Conservation (phyloP, 2,888 invertebrate species). For the Heliconius ismenius region DNA sequence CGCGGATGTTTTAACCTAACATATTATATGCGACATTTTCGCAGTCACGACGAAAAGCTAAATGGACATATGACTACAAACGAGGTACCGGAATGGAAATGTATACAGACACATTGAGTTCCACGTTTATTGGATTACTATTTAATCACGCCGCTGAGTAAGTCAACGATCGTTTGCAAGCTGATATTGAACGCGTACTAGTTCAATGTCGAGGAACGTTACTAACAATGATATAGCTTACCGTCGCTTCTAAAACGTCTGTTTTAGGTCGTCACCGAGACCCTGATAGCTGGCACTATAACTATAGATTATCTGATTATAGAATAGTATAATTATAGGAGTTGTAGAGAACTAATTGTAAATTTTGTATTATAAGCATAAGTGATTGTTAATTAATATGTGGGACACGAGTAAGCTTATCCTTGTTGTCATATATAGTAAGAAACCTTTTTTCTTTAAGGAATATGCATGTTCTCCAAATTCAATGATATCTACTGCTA, state of each 20-base stretch:
- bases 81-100: conserved; percentile 99
- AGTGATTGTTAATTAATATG: conserved; percentile 20
- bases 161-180: conserved; percentile 83
- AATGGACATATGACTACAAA: conserved; percentile 99
- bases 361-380: conserved; percentile 30
- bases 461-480: no score
- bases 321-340: conserved; percentile 30
- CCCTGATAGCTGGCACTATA: conserved; percentile 33
- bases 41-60: conserved; percentile 97
- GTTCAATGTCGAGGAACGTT: conserved; percentile 47
- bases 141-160: conserved; percentile 99
- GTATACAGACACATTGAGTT: conserved; percentile 99
- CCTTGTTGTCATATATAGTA: no score
- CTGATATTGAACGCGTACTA: conserved; percentile 53
- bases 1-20: conserved; percentile 52
- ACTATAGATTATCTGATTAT: conserved; percentile 29
- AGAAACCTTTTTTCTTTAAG: no score
- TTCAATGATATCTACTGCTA: no score
- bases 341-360: conserved; percentile 30
- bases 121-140: conserved; percentile 98
- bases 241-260: conserved; percentile 27
- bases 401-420: conserved; percentile 6
- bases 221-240: conserved; percentile 73
- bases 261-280: conserved; percentile 28
- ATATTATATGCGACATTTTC: conserved; percentile 71